phyloP scores from a whole-genome alignment of 2,797 vertebrate species.

The Brotogeris chrysoptera region DNA sequence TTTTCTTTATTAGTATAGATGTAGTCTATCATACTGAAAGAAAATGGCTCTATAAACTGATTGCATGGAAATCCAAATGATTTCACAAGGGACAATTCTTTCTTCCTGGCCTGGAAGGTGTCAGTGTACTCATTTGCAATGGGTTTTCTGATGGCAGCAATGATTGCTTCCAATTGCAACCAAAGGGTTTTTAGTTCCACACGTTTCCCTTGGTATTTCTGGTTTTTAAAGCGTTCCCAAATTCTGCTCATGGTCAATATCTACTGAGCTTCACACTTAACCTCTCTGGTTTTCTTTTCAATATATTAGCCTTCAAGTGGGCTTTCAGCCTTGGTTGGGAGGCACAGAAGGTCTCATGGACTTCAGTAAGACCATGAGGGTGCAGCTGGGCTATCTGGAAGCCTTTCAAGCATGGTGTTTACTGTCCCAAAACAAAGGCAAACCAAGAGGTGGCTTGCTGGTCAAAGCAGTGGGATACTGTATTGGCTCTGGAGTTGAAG shows the following conservation, averaged over 20 bases:
- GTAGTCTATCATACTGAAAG: neutral
- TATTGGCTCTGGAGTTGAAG: neutral
- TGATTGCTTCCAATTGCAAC: neutral
- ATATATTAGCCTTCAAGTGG: neutral
- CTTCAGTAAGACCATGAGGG: neutral
- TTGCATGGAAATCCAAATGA: neutral
- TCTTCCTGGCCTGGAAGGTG: neutral
- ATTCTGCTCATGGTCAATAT: neutral
- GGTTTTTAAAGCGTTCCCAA: neutral
- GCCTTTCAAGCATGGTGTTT: neutral
- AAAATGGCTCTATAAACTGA: neutral
- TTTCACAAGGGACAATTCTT: neutral
- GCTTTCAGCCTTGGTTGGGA: neutral
- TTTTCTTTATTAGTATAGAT: neutral
- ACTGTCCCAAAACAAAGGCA: neutral
- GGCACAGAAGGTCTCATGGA: neutral
- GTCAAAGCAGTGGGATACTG: neutral
- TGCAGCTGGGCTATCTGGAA: neutral
- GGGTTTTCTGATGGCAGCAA: neutral
- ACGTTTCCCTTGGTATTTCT: neutral
- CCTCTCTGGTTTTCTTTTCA: neutral
- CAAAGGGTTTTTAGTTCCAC: neutral
- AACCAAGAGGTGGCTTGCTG: neutral
- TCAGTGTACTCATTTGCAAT: neutral
- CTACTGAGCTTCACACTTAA: neutral